Evolutionary conservation across 2,888 invertebrate genomes (phyloP).

Genomic region (Hofmannophila pseudospretella): DNA sequence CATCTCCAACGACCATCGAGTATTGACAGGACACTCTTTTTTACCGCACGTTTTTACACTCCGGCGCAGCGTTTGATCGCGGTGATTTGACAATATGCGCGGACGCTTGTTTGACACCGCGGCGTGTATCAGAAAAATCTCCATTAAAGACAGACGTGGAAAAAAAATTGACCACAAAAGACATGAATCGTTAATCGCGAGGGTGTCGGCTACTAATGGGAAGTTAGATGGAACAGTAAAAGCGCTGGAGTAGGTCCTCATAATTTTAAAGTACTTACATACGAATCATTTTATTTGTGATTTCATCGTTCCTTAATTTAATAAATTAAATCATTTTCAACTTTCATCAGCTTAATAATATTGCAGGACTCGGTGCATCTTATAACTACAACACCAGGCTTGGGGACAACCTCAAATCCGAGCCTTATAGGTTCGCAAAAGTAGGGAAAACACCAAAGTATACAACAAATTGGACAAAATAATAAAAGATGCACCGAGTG

Average conservation of each 20-base stretch:
- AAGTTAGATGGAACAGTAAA: conserved; percentile 27
- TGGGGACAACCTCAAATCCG: too few relatives aligned
- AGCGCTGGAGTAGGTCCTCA: conserved; percentile 33
- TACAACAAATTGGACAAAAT: too few relatives aligned
- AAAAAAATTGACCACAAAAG: conserved; percentile 64
- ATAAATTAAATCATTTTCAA: too few relatives aligned
- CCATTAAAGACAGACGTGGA: conserved; percentile 66
- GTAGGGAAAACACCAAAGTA: too few relatives aligned
- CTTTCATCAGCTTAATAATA: too few relatives aligned
- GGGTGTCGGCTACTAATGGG: conserved; percentile 71
- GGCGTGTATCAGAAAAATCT: conserved; percentile 60
- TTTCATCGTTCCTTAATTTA: too few relatives aligned
- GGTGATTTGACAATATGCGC: conserved; percentile 65
- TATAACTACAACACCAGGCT: too few relatives aligned
- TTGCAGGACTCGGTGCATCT: too few relatives aligned
- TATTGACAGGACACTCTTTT: conserved; percentile 56
- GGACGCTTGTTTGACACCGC: conserved; percentile 55
- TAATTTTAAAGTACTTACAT: too few relatives aligned
- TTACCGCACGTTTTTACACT: conserved; percentile 32
- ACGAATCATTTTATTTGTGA: too few relatives aligned
- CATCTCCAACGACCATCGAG: conserved; percentile 10
- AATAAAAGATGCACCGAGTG: too few relatives aligned
- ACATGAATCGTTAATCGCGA: conserved; percentile 66
- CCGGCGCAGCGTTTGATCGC: conserved; percentile 59
- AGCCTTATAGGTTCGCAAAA: too few relatives aligned